Evolutionary conservation across 2,888 invertebrate species (phyloP).

Genomic region (Drosophila stalkeri): DNA sequence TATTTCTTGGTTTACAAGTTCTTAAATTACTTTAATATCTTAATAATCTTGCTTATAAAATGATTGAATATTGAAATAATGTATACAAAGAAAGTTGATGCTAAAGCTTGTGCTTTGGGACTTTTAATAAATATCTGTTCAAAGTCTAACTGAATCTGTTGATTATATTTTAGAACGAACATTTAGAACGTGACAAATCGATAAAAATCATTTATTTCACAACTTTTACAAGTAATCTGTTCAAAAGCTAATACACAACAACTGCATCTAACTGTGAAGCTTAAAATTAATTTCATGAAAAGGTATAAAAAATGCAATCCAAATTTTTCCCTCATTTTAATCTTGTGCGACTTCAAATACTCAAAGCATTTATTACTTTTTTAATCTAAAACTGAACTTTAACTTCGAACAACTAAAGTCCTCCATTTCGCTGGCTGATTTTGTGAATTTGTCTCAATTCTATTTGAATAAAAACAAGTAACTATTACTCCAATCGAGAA

Average conservation of each 20-base stretch:
- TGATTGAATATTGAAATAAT: neutral
- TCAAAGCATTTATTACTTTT: neutral
- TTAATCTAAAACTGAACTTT: neutral
- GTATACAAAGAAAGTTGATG: neutral
- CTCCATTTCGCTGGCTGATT: neutral
- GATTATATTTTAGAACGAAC: no score
- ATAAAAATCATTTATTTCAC: neutral
- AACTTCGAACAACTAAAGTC: neutral
- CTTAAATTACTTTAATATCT: neutral
- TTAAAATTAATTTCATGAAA: neutral
- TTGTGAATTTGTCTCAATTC: neutral
- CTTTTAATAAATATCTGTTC: neutral
- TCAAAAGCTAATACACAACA: no score
- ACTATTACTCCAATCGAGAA: no score
- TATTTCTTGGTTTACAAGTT: conserved; percentile 22
- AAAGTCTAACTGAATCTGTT: neutral
- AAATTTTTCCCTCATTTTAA: neutral
- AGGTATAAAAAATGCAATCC: neutral
- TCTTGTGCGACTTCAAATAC: neutral
- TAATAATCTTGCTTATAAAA: neutral
- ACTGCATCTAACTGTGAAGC: neutral
- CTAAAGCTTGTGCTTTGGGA: neutral
- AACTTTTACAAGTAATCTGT: neutral
- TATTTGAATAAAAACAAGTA: neutral
- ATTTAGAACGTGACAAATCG: neutral